Base-by-base conservation (phyloP, 2,113 vertebrate species). In the Prinia subflava region DNA sequence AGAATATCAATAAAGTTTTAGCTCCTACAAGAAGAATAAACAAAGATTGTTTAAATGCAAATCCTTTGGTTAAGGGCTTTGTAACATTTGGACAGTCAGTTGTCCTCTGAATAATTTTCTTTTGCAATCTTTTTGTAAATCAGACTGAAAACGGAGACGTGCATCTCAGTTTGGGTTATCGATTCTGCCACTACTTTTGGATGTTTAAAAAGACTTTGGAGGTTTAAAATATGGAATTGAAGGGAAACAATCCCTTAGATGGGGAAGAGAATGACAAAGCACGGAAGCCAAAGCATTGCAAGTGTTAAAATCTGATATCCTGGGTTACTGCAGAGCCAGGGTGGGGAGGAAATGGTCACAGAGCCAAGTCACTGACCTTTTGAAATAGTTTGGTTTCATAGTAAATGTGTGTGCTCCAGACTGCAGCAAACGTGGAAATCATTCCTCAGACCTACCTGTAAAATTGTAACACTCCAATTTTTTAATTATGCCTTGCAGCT, bases 321-420 rank as follows among this genome's bases (percentile, higher is more conserved):
- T 92, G 87, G 95, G 82, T 87, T 91, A 73, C 94, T 56, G 80
- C 53, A 68, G 71, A 37, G 41, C 39, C 80, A 90, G 94, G 92
- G 77, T 91, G 94, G 94, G 94, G 87, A 97, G 92, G 88, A 96
- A 95, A 78, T 3, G 2, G 23, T 31, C 41, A 1, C 76, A 60
- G 83, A 89, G 89, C 94, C 89, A 92, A 84, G 60, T 52, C 12
- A 3, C 33, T 94, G 93, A 71, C 76, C 59, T 86, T 93, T 92
- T 15, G 1, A 70, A 70, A 24, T 15, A 15, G 1, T 11, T 8
- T 17, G 25, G 53, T 52, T 84, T 87, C 65, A 3, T 31, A 11
- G 68, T 20, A 4, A 27, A 24, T 37, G 9, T 74, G 9, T 42
- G 65, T 67, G 37, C 49, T 84, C 39, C n/a, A 18, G 17, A 12